Conservation (phyloP, 2,113 vertebrate genomes). For the Channa maculata region DNA sequence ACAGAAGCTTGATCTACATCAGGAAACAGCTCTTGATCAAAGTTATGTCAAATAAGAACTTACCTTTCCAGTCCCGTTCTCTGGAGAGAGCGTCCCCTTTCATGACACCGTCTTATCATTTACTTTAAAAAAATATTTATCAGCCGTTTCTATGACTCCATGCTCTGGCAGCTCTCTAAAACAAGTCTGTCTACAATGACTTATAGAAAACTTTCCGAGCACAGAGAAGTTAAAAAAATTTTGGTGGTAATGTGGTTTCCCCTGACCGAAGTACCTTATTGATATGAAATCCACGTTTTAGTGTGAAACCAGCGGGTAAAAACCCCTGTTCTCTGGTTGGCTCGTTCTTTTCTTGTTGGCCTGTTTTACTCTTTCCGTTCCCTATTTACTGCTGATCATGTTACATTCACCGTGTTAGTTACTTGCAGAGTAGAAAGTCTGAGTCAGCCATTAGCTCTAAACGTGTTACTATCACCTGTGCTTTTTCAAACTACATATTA, state of each 20-base stretch:
- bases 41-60: not conserved
- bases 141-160: not conserved
- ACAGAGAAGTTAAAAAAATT: not conserved
- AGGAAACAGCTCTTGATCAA: not conserved
- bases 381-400: not conserved
- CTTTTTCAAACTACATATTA: not conserved
- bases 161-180: not conserved
- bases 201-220: constrained; percentile 1
- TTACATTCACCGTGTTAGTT: not conserved
- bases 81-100: not conserved
- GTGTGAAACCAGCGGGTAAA: constrained; percentile 3
- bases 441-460: not conserved
- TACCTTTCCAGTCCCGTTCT: constrained; percentile 14
- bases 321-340: constrained; percentile 8
- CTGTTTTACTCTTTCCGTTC: constrained; percentile 16
- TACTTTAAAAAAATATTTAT: not conserved
- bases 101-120: not conserved
- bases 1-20: not conserved
- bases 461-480: not conserved
- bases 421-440: not conserved
- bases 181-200: not conserved
- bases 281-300: not conserved
- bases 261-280: not conserved
- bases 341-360: not conserved
- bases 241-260: constrained; percentile 52